These are phyloP conservation scores for Epinotia ramella DNA, from an alignment of 2,888 invertebrate genomes.

Conservation along the genomic window DNA sequence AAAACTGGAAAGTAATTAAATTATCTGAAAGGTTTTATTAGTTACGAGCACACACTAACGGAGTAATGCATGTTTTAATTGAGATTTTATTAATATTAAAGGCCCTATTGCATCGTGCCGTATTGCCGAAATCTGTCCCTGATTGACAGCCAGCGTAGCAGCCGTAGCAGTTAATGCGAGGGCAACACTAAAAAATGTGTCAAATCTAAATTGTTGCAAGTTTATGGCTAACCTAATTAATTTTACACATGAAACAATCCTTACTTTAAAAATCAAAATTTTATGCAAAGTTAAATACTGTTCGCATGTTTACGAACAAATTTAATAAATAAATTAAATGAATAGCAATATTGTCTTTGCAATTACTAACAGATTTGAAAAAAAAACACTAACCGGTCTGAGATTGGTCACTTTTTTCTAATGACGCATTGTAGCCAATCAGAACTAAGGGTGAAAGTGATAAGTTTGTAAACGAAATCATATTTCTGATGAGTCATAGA, in stretches of 20 bases:
- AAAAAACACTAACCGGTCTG: constrained; percentile 45
- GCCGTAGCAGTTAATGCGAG: constrained; percentile 1
- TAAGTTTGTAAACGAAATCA: constrained; percentile 62
- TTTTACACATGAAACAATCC: background rate
- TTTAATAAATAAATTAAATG: background rate
- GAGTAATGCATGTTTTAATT: constrained; percentile 52
- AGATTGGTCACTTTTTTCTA: constrained; percentile 48
- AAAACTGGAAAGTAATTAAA: constrained; percentile 46
- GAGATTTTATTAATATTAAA: constrained; percentile 51
- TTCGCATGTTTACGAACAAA: background rate
- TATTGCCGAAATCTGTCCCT: constrained; percentile 46
- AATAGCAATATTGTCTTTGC: background rate
- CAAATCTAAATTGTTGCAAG: constrained; percentile 27
- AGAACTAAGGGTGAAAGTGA: constrained; percentile 36
- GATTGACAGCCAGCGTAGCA: constrained; percentile 44
- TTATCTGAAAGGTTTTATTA: constrained; percentile 45
- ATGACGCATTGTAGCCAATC: constrained; percentile 49
- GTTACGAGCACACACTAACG: constrained; percentile 51
- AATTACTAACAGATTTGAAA: constrained; percentile 15
- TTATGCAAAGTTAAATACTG: background rate
- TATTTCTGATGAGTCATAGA: constrained; percentile 79
- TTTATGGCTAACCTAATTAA: background rate
- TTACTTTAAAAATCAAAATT: background rate
- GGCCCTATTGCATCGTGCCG: constrained; percentile 49
- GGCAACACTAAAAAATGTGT: constrained; percentile 37